Evolutionary conservation across 2,797 vertebrate species (phyloP).

Genomic region (Parotocinclus haroldoi): DNA sequence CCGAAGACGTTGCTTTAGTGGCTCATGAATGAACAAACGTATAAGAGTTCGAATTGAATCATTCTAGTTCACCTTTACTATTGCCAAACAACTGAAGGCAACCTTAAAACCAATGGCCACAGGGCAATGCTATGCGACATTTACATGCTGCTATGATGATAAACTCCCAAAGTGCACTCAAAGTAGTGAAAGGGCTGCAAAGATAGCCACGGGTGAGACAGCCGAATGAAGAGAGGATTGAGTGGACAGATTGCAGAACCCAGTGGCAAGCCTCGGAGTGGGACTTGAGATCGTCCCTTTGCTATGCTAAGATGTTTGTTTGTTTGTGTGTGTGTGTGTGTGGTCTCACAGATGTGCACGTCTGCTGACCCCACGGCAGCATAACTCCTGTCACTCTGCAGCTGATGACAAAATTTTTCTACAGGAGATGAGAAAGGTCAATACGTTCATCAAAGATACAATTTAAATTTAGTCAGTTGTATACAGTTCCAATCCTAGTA

Average conservation of each 20-base stretch:
- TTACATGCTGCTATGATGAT: background rate
- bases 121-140: background rate
- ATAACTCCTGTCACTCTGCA: constrained; percentile 67
- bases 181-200: constrained; percentile 21
- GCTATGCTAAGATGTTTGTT: constrained; percentile 27
- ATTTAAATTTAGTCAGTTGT: no score
- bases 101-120: background rate
- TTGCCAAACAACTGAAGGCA: background rate
- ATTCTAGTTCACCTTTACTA: constrained; percentile 12
- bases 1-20: constrained; percentile 31
- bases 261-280: constrained; percentile 34
- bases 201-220: constrained; percentile 31
- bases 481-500: no score
- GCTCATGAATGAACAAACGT: constrained; percentile 24
- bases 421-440: constrained; percentile 38
- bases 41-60: constrained; percentile 11
- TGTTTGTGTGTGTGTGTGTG: constrained; percentile 38
- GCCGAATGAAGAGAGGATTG: constrained; percentile 41
- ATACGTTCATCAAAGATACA: constrained; percentile 13
- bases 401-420: constrained; percentile 26
- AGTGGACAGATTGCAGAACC: constrained; percentile 50
- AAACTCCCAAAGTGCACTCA: constrained; percentile 17
- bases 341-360: constrained; percentile 47
- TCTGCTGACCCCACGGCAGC: constrained; percentile 57
- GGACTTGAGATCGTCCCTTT: constrained; percentile 31